Evolutionary conservation across 2,797 vertebrate genomes (phyloP).

Genomic region (Xenopus petersii): DNA sequence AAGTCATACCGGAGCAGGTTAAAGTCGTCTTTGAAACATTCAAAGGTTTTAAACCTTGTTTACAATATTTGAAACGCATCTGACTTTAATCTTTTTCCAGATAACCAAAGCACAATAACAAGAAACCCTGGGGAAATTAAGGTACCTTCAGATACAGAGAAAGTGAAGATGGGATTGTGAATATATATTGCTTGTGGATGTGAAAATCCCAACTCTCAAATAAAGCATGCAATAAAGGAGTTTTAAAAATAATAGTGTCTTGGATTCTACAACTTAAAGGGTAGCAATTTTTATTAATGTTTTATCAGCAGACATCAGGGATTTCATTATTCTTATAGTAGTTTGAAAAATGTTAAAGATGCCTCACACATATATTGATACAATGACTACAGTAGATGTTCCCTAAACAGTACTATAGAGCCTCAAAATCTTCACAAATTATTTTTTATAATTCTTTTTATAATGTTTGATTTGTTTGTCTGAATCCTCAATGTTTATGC

Average conservation of each 20-base stretch:
- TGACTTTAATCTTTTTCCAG: neutral
- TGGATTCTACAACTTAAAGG: neutral
- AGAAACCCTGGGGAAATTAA: slow-evolving; percentile 4
- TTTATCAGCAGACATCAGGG: neutral
- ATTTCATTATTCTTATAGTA: neutral
- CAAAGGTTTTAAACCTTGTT: slow-evolving; percentile 4
- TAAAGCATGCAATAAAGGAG: neutral
- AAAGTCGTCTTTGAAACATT: neutral
- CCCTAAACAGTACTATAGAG: too few relatives aligned
- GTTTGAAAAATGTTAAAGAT: neutral
- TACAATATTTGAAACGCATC: neutral
- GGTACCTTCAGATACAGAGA: neutral
- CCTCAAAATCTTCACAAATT: too few relatives aligned
- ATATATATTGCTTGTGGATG: slow-evolving; percentile 5
- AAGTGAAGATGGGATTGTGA: neutral
- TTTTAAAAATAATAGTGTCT: slow-evolving; percentile 5
- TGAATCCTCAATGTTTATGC: too few relatives aligned
- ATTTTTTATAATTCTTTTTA: too few relatives aligned
- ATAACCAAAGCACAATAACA: slow-evolving; percentile 1
- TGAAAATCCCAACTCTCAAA: slow-evolving; percentile 7
- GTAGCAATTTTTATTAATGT: neutral
- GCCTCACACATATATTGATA: too few relatives aligned
- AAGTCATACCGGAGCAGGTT: neutral
- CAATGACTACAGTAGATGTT: too few relatives aligned
- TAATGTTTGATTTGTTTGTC: too few relatives aligned